Evolutionary conservation across 2,797 vertebrate genomes (phyloP), one percentile per base, ranked within the genome.

Genomic region (Pelobates cultripes): DNA sequence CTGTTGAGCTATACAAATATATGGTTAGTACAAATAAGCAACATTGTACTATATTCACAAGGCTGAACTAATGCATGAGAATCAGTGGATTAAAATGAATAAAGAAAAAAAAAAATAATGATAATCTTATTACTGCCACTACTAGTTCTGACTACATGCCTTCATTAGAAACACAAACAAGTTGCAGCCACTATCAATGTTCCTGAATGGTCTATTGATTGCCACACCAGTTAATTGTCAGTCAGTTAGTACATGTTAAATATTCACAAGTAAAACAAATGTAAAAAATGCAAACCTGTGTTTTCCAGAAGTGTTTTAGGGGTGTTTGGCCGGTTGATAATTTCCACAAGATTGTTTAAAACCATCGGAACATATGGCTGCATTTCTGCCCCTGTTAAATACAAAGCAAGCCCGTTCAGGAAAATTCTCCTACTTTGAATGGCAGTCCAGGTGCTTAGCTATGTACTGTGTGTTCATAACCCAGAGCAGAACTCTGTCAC

Each of bases 221-320:
- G 28, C 28, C 28, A 28, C 28, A 1, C 2, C 28, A 28, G 28
- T 28, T 28, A 28, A 61, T n/a, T n/a, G 5, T 51, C 10, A 51
- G 5, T 51, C 10, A 51, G 47, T 51, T 51, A 6, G 5, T 51
- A 51, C 47, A 51, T 2, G 47, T 51, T 5, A 51, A 40, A n/a
- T 28, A 28, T 28, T 28, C 28, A 28, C 28, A 28, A 28, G 28
- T 28, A 28, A 28, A 28, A 28, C 28, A 28, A 28, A 28, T 28
- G 47, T 10, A 28, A 71, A 67, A 10, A 7, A 0, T 4, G 41
- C 86, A 51, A 88, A 97, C 97, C 97, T 0, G 97, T 97, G 90
- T 98, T 98, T 86, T 98, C 97, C 86, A 98, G 91, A 69, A 98
- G 93, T 0, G 97, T 98, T 90, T 98, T 98, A 73, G 97, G 97